These are phyloP conservation scores for Coleophora deauratella DNA, from an alignment of 2,888 invertebrate genomes.

Conservation along the genomic window DNA sequence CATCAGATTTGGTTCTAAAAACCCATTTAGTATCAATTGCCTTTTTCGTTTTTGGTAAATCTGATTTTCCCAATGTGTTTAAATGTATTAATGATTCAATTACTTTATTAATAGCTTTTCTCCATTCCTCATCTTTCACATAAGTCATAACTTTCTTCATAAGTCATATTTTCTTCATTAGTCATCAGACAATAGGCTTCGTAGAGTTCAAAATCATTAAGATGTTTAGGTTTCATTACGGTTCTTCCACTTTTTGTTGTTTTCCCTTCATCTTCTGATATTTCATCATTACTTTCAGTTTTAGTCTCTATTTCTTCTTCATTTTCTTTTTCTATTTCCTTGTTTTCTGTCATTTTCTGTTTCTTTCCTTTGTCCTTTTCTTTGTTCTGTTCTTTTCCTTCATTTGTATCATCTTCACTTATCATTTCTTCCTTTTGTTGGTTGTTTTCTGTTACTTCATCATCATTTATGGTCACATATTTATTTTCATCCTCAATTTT, in stretches of 20 bases:
- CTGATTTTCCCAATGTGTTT: conserved; percentile 1
- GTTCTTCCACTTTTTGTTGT: conserved; percentile 3
- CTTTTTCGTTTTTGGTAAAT: too few relatives aligned
- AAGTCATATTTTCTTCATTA: neutral
- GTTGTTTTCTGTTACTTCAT: neutral
- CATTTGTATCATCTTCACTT: neutral
- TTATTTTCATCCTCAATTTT: too few relatives aligned
- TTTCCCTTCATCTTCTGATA: neutral
- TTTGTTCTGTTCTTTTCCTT: neutral
- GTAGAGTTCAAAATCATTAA: conserved; percentile 4
- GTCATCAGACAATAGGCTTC: conserved; percentile 4
- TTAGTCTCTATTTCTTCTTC: too few relatives aligned
- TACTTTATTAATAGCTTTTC: neutral
- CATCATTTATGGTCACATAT: conserved; percentile 9
- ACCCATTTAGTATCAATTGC: conserved; percentile 12
- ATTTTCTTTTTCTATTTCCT: too few relatives aligned
- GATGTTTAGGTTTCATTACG: conserved; percentile 1
- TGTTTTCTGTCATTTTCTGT: conserved; percentile 1
- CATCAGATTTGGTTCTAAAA: conserved; percentile 5
- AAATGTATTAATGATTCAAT: neutral
- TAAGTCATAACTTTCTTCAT: conserved; percentile 5
- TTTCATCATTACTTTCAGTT: conserved; percentile 1
- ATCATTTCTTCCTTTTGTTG: neutral
- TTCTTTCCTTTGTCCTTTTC: too few relatives aligned
- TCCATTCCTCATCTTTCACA: neutral